Evolutionary conservation across 2,797 vertebrate species (phyloP), one percentile per base, ranked within the genome.

Genomic region (Spheniscus humboldti): DNA sequence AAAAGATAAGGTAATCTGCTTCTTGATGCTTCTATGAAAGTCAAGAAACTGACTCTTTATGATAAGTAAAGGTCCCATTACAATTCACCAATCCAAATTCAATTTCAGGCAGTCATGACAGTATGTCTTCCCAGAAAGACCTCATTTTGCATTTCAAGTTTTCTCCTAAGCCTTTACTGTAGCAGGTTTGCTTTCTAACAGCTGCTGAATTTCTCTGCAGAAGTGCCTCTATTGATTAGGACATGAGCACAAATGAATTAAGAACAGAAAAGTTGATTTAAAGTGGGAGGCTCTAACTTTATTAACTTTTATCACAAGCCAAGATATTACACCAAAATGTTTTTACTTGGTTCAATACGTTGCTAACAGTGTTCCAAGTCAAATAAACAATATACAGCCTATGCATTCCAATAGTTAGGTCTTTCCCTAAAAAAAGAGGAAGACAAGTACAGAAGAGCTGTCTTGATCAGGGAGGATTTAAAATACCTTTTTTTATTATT

Each of bases 251-350:
- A 91, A 94, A 86, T 27, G 28, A 95, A 90, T 88, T 91, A 84
- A 62, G 77, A 92, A 86, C 10, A 86, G 57, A 64, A 64, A 60
- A 83, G 68, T 1, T 78, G 82, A 88, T 90, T 95, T 79, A 59
- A 92, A 95, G 71, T n/a, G 39, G 14, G 72, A 86, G 53, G 33
- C 39, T 78, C 24, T 43, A 94, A 83, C 68, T 94, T 88, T 78
- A 92, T 90, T 96, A 88, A 93, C 56, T 93, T 94, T 76, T 83
- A 80, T 80, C 55, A 77, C 50, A 86, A 73, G 59, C 6, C 9
- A 52, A 85, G 63, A n/a, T 89, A 93, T 43, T 86, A 82, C 45
- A 73, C 47, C 5, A 7, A 84, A 91, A 83, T 64, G 50, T 74
- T 94, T 88, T 92, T 31, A 37, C 47, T 91, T 75, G 37, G n/a